Evolutionary conservation across 2,888 invertebrate species (phyloP), one percentile per base, ranked within the genome.

Genomic region (Tholera decimalis): DNA sequence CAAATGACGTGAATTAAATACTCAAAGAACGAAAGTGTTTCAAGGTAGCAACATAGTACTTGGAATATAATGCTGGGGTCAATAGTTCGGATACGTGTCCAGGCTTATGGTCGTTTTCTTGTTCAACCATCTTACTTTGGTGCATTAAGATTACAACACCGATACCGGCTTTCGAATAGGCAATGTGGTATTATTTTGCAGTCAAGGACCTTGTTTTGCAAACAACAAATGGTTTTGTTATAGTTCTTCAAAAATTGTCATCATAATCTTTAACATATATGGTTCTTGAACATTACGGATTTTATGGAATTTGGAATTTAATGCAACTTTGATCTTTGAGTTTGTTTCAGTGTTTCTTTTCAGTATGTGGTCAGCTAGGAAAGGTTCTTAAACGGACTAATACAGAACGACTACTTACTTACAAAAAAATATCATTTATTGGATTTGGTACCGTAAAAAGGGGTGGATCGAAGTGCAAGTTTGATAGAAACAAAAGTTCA

Each of bases 1-100:
- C 78, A 87, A 73, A 82, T 83, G 83, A 86, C 79, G 85, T 81
- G 80, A 86, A 86, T 87, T 84, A 83, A 83, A 80, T 77, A 84
- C 83, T 85, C 81, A 83, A 82, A 81, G 77, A 85, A 86, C 74
- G 91, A 91, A 93, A 91, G 92, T 93, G 88, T 92, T 92, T 91
- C 92, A 92, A 92, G 93, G 93, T 83, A 44, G 64, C 65, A 47
- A 66, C 60, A 69, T 65, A 59, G 69, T 58, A 44, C 73, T 78
- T 77, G 68, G 80, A 77, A 82, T 82, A 84, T 83, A 82, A 80
- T 66, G 43, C 68, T 30, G 75, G 78, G 88, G 89, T 89, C 84
- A 83, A 83, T 83, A 89, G 91, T 89, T 90, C 88, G 88, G 73
- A 74, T 79, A 79, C 83, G 81, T 87, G 80, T 55, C 73, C 81